Evolutionary conservation across 2,888 invertebrate species (phyloP), one percentile per base, ranked within the genome.

Genomic region (Blastobasis lacticolella): DNA sequence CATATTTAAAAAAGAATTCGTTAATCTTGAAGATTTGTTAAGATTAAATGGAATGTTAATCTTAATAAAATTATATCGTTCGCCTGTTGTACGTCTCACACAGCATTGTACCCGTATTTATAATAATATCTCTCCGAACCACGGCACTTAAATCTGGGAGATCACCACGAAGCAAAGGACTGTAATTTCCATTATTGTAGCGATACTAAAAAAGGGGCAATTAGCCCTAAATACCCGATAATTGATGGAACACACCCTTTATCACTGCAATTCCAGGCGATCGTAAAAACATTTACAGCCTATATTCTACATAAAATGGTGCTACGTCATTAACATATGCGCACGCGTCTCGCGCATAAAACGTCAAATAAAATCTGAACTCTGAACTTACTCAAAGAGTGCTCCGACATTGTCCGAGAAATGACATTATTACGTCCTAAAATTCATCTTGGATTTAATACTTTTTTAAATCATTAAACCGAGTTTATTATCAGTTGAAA

Each of bases 201-300:
- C 57, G 57, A 54, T 64, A 69, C 65, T 78, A 78, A 77, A 78
- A 81, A 78, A 71, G 61, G 61, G 63, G 65, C 77, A 83, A 81
- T 85, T 78, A 81, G 69, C 74, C 75, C 75, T 82, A 78, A 84
- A 80, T 69, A 71, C 66, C 63, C 65, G 67, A 73, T 78, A 73
- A 82, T 73, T 67, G 62, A 63, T 58, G 62, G 55, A 59, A 61
- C 64, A 61, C 64, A 63, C 66, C 64, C 73, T 79, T 79, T 80
- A 79, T 78, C 78, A 71, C 67, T 60, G 55, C 57, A 61, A 65
- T 68, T 51, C 67, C 64, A 60, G 58, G 50, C 61, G 64, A 53
- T 69, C 73, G 68, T 82, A 75, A 83, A 81, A 67, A 63, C 59
- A 58, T 62, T 71, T 67, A 76, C 71, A 68, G 62, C 67, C 69